Evolutionary conservation across 2,888 invertebrate genomes (phyloP).

Genomic region (Diaphora mendica): DNA sequence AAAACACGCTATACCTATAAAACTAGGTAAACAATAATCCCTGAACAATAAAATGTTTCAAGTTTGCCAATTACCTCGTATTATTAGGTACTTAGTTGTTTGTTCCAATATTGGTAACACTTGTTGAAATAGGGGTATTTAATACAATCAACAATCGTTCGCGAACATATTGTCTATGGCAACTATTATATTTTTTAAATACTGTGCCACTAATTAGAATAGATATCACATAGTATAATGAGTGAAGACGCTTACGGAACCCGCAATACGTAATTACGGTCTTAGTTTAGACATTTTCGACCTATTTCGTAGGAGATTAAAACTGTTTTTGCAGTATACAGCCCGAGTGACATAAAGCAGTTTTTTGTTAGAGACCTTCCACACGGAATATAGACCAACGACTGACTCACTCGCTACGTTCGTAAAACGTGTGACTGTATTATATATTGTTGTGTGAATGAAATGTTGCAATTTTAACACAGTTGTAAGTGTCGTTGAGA

Average conservation of each 20-base stretch:
- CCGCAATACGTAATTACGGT: neutral
- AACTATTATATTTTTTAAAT: constrained; percentile 7
- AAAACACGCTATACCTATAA: constrained; percentile 2
- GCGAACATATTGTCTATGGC: constrained; percentile 34
- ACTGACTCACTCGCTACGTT: constrained; percentile 37
- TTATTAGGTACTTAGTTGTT: constrained; percentile 16
- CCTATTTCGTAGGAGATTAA: neutral
- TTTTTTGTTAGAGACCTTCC: neutral
- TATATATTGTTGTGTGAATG: constrained; percentile 31
- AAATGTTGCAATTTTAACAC: constrained; percentile 48
- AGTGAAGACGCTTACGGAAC: neutral
- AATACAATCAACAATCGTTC: constrained; percentile 30
- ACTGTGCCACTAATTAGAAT: constrained; percentile 46
- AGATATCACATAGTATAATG: neutral
- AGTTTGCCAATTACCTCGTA: constrained; percentile 54
- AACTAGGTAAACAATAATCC: constrained; percentile 30
- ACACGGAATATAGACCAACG: constrained; percentile 35
- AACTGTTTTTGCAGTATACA: neutral
- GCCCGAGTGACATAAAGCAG: neutral
- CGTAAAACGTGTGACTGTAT: constrained; percentile 19
- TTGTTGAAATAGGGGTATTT: constrained; percentile 45
- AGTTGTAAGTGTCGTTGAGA: constrained; percentile 43
- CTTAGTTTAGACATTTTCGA: neutral
- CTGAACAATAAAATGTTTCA: constrained; percentile 28
- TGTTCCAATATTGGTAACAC: constrained; percentile 43